phyloP scores from a whole-genome alignment of 2,113 vertebrate species.

The Podocnemis expansa region DNA sequence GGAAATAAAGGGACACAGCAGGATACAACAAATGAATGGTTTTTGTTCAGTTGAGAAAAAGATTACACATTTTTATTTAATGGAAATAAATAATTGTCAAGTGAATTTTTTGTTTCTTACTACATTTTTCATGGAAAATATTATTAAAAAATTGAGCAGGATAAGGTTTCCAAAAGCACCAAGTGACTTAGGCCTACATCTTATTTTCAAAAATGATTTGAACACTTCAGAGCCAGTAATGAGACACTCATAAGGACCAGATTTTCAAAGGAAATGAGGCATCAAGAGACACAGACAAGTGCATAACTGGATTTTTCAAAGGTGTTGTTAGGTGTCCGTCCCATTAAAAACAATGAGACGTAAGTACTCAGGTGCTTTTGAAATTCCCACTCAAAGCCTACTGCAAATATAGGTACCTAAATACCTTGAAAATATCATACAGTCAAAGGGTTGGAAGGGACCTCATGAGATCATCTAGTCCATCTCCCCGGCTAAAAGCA shows the following conservation, averaged over 20 bases:
- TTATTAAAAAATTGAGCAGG: not conserved
- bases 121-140: not conserved
- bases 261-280: conserved; percentile 8
- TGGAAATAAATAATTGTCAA: not conserved
- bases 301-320: not conserved
- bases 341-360: not conserved
- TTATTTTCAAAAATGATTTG: too few species aligned
- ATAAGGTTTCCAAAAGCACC: not conserved
- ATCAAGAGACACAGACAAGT: not conserved
- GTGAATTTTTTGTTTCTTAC: not conserved
- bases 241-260: not conserved
- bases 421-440: not conserved
- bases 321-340: not conserved
- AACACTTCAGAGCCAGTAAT: not conserved
- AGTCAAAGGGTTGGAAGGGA: too few species aligned
- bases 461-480: too few species aligned
- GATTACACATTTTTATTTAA: not conserved
- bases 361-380: not conserved
- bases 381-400: not conserved
- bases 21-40: not conserved
- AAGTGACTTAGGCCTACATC: not conserved
- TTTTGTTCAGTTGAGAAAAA: not conserved
- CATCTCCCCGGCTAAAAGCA: too few species aligned
- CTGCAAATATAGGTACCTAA: not conserved
- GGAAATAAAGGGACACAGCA: not conserved